Percentiles rank a stretch among this genome's conserved stretches.
Conservation (phyloP, 2,113 vertebrate genomes). For the Pterocles orientalis region DNA sequence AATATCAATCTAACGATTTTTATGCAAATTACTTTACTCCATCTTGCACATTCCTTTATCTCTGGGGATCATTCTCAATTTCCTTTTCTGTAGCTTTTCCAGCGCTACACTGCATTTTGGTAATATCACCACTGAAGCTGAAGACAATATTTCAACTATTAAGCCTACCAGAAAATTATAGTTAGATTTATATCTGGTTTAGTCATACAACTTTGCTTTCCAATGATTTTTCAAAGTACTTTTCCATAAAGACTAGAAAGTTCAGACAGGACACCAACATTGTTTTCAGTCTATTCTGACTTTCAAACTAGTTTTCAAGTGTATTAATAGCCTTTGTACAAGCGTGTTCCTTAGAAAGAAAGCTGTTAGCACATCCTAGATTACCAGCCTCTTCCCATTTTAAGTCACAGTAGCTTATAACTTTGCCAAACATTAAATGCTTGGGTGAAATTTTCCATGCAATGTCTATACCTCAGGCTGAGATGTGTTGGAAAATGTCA, state of each 20-base stretch:
- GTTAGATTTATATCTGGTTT: slow-evolving; percentile 43
- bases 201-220: slow-evolving; percentile 38
- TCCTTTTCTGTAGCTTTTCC: slow-evolving; percentile 35
- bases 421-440: slow-evolving; percentile 16
- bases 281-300: not conserved
- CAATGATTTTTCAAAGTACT: slow-evolving; percentile 22
- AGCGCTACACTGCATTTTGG: slow-evolving; percentile 16
- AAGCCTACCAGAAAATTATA: slow-evolving; percentile 60
- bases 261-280: slow-evolving; percentile 2
- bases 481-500: slow-evolving; percentile 45
- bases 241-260: not conserved
- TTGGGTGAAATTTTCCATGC: slow-evolving; percentile 34
- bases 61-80: slow-evolving; percentile 51
- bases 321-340: slow-evolving; percentile 24
- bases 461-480: not conserved
- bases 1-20: slow-evolving; percentile 24
- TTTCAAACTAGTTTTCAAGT: not conserved
- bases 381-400: slow-evolving; percentile 5
- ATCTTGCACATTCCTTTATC: slow-evolving; percentile 21
- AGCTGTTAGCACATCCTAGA: not conserved
- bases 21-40: slow-evolving; percentile 43
- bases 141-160: slow-evolving; percentile 49
- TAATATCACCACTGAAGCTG: slow-evolving; percentile 41
- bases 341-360: slow-evolving; percentile 13
- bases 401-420: not conserved